Conservation (phyloP, 1,140 invertebrate species). For the Psilanteris sp. region DNA sequence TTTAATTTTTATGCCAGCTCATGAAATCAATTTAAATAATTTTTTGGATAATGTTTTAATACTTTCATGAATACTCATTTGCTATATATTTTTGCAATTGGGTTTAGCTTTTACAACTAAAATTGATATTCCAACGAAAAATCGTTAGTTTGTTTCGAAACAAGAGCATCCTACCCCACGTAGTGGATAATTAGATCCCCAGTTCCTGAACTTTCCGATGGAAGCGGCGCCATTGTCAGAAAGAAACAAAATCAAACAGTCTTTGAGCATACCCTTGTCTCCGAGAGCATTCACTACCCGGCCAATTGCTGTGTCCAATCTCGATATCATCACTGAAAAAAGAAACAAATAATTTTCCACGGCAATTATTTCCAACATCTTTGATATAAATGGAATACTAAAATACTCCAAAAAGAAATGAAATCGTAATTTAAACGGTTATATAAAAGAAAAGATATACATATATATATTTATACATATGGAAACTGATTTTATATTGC, state of each 20-base stretch:
- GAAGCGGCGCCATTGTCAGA: slow-evolving; percentile 83
- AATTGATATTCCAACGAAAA: not conserved
- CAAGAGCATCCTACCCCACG: slow-evolving; percentile 80
- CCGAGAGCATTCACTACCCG: slow-evolving; percentile 82
- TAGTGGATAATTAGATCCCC: slow-evolving; percentile 85
- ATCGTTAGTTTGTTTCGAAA: not conserved
- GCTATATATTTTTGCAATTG: too few relatives aligned
- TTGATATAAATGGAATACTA: not conserved
- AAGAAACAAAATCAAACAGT: slow-evolving; percentile 83
- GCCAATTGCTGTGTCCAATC: slow-evolving; percentile 86
- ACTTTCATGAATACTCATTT: too few relatives aligned
- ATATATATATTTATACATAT: too few relatives aligned
- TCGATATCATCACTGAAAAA: slow-evolving; percentile 84
- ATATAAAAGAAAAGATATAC: too few relatives aligned
- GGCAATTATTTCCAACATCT: slow-evolving; percentile 3
- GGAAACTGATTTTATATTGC: too few relatives aligned
- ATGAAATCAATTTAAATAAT: too few relatives aligned
- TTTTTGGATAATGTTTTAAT: too few relatives aligned
- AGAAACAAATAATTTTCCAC: slow-evolving; percentile 14
- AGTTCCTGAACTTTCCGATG: slow-evolving; percentile 80
- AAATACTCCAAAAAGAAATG: too few relatives aligned
- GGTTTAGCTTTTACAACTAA: too few relatives aligned
- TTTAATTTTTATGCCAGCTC: too few relatives aligned
- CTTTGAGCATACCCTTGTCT: slow-evolving; percentile 82
- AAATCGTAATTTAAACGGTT: too few relatives aligned